Conservation (phyloP, 2,888 invertebrate genomes). For the Synergus laeviventris region DNA sequence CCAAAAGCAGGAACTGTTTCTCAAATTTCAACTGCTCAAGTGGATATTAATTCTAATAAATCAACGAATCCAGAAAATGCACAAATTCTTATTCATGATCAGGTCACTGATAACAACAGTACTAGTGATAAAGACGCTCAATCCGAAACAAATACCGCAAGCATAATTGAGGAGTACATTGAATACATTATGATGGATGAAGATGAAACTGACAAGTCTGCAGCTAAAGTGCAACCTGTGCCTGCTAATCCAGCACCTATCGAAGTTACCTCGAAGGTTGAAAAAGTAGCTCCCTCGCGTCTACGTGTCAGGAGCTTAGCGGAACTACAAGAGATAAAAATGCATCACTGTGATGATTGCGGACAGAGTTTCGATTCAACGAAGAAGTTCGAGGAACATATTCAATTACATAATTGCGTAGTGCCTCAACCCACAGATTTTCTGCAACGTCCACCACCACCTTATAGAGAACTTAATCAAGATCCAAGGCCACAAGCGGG, state of each 20-base stretch:
- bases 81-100: neutral
- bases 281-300: slow-evolving; percentile 41
- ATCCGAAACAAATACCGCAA: neutral
- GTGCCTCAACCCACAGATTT: neutral
- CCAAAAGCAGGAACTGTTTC: neutral
- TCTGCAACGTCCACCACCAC: neutral
- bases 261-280: slow-evolving; percentile 30
- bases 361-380: slow-evolving; percentile 45
- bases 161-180: slow-evolving; percentile 24
- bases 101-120: neutral
- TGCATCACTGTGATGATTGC: slow-evolving; percentile 45
- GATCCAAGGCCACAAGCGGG: neutral
- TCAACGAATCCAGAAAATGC: neutral
- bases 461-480: neutral
- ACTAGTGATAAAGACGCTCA: neutral
- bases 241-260: neutral
- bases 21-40: neutral
- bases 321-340: slow-evolving; percentile 42
- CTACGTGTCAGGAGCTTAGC: slow-evolving; percentile 57
- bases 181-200: slow-evolving; percentile 34
- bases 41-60: slow-evolving; percentile 23
- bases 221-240: neutral
- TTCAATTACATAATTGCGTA: neutral
- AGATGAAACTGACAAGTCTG: neutral
- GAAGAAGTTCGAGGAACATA: slow-evolving; percentile 41